Percentiles rank a stretch among this genome's conserved stretches.
Conservation (phyloP, 2,888 invertebrate species). For the Gymnocheta viridis region DNA sequence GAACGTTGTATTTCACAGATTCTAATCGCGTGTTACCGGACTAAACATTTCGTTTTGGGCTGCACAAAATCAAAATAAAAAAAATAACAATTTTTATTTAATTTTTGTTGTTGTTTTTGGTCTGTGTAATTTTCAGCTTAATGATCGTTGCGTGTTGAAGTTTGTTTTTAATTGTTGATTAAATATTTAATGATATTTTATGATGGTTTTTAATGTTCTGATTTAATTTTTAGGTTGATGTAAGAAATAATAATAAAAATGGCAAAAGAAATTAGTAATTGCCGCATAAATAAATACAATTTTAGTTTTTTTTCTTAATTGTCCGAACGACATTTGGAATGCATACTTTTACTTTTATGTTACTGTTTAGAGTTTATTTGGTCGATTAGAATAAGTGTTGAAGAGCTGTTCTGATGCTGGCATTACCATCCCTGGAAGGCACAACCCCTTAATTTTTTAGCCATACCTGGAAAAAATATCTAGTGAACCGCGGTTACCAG, state of each 20-base stretch:
- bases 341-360: no score
- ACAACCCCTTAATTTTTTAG: no score
- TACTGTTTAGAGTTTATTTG: no score
- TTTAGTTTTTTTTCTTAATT: not conserved
- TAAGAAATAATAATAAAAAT: not conserved
- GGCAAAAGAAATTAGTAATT: slow-evolving; percentile 1
- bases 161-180: slow-evolving; percentile 57
- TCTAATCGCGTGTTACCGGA: slow-evolving; percentile 48
- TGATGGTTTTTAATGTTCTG: slow-evolving; percentile 35
- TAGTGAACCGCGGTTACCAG: no score
- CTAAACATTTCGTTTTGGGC: slow-evolving; percentile 33
- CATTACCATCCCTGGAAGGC: no score
- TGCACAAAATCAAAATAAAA: slow-evolving; percentile 10
- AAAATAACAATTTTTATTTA: not conserved
- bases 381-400: no score
- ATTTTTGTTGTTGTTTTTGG: slow-evolving; percentile 15
- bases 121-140: slow-evolving; percentile 47
- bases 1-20: slow-evolving; percentile 17
- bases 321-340: no score
- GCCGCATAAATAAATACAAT: not conserved
- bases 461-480: no score
- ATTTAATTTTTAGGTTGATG: slow-evolving; percentile 32
- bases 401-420: no score
- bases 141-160: slow-evolving; percentile 56
- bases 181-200: slow-evolving; percentile 54